Evolutionary conservation across 2,113 vertebrate genomes (phyloP).

Genomic region (Zosterops pallidus): DNA sequence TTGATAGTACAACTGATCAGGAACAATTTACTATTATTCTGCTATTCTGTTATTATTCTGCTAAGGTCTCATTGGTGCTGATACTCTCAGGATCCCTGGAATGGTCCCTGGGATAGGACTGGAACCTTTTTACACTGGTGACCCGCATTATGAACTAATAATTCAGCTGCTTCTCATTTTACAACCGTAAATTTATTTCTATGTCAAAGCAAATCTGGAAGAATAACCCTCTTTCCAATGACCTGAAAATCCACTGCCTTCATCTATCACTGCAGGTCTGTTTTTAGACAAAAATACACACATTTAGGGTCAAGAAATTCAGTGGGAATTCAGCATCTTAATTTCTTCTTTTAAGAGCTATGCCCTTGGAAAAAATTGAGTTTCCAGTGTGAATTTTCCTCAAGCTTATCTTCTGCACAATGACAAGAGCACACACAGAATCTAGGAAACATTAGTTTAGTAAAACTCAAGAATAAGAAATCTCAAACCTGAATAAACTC

Average conservation of each 20-base stretch:
- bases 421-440: background rate
- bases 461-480: background rate
- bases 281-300: background rate
- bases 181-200: background rate
- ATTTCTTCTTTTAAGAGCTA: background rate
- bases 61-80: background rate
- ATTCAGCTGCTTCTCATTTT: background rate
- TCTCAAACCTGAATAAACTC: background rate
- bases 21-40: background rate
- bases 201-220: background rate
- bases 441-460: background rate
- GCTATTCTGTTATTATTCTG: background rate
- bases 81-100: background rate
- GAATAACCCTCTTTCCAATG: background rate
- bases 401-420: background rate
- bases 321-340: background rate
- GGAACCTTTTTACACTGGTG: background rate
- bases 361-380: background rate
- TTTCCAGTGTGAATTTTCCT: background rate
- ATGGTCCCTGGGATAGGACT: background rate
- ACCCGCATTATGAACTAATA: background rate
- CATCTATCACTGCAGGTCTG: background rate
- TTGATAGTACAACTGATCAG: background rate
- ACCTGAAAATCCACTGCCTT: background rate
- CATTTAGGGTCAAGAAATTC: background rate